These are phyloP conservation scores for Rhea americana DNA, from an alignment of 2,113 vertebrate species.

Conservation along the genomic window DNA sequence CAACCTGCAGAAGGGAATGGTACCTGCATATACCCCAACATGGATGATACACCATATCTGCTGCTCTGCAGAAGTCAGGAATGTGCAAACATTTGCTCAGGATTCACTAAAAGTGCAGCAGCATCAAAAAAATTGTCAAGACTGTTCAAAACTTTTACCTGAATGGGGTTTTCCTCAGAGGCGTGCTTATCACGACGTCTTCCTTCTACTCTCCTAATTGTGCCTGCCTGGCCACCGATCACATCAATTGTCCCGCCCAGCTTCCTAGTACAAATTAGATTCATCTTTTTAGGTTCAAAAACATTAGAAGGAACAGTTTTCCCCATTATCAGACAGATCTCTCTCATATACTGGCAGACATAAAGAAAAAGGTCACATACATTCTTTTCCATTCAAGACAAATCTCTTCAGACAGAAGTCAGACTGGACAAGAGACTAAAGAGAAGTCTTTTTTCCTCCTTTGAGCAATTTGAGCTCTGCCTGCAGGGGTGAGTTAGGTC, in stretches of 20 bases:
- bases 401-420: background rate
- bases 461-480: background rate
- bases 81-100: background rate
- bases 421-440: background rate
- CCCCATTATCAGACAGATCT: background rate
- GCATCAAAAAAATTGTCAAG: background rate
- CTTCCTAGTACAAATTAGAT: conserved; percentile 69
- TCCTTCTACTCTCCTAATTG: conserved; percentile 74
- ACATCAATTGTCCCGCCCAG: conserved; percentile 76
- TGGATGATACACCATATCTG: accelerated
- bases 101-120: background rate
- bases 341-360: background rate
- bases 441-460: background rate
- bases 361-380: background rate
- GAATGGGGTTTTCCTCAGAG: conserved; percentile 72
- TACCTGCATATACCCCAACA: accelerated
- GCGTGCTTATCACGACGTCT: conserved; percentile 73
- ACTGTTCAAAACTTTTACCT: conserved; percentile 32
- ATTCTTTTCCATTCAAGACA: background rate
- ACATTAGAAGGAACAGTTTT: background rate
- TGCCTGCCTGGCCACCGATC: conserved; percentile 75
- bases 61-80: background rate
- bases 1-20: background rate
- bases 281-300: background rate
- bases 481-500: background rate